Base-by-base conservation (phyloP, 2,888 invertebrate genomes). In the Pecten maximus region DNA sequence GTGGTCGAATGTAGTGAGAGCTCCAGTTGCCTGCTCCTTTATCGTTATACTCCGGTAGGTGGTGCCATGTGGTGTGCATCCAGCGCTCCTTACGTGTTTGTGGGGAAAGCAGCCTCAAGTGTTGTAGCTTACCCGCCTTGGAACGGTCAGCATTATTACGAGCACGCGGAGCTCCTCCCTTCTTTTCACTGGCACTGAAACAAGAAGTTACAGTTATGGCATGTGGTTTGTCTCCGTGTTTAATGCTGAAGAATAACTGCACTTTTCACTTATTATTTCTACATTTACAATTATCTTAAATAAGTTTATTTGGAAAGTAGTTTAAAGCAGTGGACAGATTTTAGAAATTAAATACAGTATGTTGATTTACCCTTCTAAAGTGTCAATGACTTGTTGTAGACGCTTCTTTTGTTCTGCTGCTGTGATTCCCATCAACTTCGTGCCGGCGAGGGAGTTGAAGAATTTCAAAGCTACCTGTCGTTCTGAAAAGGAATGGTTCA, bases 11-110 rank as follows among this genome's bases (percentile, higher is more conserved):
- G 88, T 95, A 96, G 89, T 95, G 95, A 39, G 96, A 94, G 88
- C 95, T 95, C 94, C 93, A 93, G 92, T 95, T 94, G 54, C 91
- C 93, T 19, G 95, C 95, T 10, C 91, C 91, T 89, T 95, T 93
- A 60, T 92, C 91, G 88, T 94, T 94, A 91, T 95, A 94, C 87
- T 94, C 92, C 16, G 96, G 96, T 40, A 96, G 93, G 90, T 96
- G 96, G 92, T 96, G 96, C 96, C 96, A 96, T 8, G 96, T 96
- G 54, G 95, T 95, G 91, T 96, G 94, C 95, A 95, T 95, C 95
- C 95, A 96, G 60, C 95, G 94, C 86, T 96, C 95, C n/a, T 93
- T 93, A 6, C 96, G 93, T 10, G 95, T 95, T 40, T 92, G 87
- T 1, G 96, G 95, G 4, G 95, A 94, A 48, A 96, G 94, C 40